Base-by-base conservation (phyloP, 2,888 invertebrate species). In the Cephus pulcher region DNA sequence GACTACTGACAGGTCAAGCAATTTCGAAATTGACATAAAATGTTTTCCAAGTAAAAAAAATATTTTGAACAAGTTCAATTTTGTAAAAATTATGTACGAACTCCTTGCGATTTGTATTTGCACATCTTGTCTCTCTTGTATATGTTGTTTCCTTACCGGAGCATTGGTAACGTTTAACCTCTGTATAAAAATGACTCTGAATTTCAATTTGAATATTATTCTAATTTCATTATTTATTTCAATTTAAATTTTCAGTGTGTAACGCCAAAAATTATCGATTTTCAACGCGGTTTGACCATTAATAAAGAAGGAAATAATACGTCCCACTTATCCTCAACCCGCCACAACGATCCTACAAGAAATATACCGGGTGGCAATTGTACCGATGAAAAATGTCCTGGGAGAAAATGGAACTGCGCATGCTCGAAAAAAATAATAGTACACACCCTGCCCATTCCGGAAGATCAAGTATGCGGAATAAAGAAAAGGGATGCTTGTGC, bases 71-170 rank as follows among this genome's bases (percentile, higher is more conserved):
- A 32, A 75, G 35, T n/a, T 73, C 12, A 33, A 76, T 56, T 40
- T 40, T 40, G 40, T 40, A 76, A 34, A 56, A 79, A 80, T 80
- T 69, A 86, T 86, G 85, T 81, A 83, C 56, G 86, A 86, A 76
- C 37, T 85, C 4, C 75, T 86, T 23, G 82, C 82, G 11, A 80
- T 86, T 3, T 82, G 83, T 73, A 73, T 84, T 32, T 85, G 85
- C 78, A 82, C 83, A 4, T 84, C 86, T 32, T 86, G 85, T 76
- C 74, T 86, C 12, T 85, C 86, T 4, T 84, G 83, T 74, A 79
- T 84, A 76, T 86, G 83, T 71, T 86, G 84, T 76, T 80, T 86
- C 73, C 81, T 84, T 4, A 85, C 86, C 69, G 83, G 84, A 69
- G 81, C 85, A 3, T 80, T 85, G 77, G 86, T 86, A 80, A 84